Percentiles rank a stretch among this genome's conserved stretches.
phyloP scores from a whole-genome alignment of 2,888 invertebrate genomes.

The Galerucella calmariensis region DNA sequence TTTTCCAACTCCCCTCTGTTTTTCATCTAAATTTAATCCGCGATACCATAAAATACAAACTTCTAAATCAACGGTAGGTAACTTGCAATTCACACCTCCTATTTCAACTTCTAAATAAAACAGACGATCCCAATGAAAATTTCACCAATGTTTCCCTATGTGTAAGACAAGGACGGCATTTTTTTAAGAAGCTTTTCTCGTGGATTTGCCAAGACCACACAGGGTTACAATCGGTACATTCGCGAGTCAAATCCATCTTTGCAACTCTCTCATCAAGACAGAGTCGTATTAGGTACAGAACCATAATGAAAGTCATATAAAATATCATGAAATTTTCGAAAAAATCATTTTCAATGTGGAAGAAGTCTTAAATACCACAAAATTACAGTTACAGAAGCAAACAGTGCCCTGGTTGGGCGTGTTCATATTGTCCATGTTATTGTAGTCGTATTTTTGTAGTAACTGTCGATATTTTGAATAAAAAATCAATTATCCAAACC shows the following conservation, averaged over 20 bases:
- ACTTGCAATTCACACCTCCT: constrained; percentile 38
- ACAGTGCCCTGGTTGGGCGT: no score
- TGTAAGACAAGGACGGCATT: constrained; percentile 29
- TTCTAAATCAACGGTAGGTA: constrained; percentile 35
- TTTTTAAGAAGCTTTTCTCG: constrained; percentile 25
- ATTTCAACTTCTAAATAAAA: constrained; percentile 25
- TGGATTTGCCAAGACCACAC: constrained; percentile 39
- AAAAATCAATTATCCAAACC: no score
- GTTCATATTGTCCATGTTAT: no score
- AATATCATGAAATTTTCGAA: neutral
- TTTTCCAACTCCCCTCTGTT: neutral
- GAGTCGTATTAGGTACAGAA: neutral
- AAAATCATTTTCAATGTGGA: neutral
- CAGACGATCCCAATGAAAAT: constrained; percentile 29
- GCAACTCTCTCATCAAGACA: constrained; percentile 25
- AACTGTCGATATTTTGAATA: no score
- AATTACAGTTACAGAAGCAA: no score
- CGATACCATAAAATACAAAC: constrained; percentile 15
- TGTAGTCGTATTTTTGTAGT: no score
- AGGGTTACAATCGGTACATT: constrained; percentile 32
- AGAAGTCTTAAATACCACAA: no score
- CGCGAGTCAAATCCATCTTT: constrained; percentile 38
- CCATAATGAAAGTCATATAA: no score
- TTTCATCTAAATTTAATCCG: constrained; percentile 13
- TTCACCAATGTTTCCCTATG: constrained; percentile 4